Percentiles rank a stretch among this genome's conserved stretches.
Evolutionary conservation across 1,140 invertebrate species (phyloP).

Genomic region (Neoseiulus cucumeris): DNA sequence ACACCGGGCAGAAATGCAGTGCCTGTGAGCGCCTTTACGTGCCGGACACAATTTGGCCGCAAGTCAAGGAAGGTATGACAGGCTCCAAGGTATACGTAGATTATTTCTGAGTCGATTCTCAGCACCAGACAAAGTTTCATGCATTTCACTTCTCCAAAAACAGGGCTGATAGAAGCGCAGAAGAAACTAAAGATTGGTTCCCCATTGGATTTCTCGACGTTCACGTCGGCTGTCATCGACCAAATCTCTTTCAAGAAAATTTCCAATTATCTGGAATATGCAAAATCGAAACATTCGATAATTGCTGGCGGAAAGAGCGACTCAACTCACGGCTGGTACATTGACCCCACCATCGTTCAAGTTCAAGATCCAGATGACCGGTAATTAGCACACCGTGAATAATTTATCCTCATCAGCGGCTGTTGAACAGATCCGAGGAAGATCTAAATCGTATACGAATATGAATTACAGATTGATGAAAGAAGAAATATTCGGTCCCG

Average conservation of each 20-base stretch:
- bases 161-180: conserved; percentile 42
- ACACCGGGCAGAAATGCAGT: conserved; percentile 92
- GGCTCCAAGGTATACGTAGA: not conserved
- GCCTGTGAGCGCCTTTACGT: conserved; percentile 91
- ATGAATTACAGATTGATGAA: conserved; percentile 47
- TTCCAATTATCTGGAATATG: conserved; percentile 69
- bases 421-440: no score
- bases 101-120: not conserved
- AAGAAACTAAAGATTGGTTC: conserved; percentile 63
- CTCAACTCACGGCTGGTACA: conserved; percentile 67
- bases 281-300: conserved; percentile 59
- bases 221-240: conserved; percentile 89
- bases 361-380: conserved; percentile 58
- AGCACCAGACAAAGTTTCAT: conserved; percentile 1
- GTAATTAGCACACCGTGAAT: not conserved
- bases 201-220: conserved; percentile 55
- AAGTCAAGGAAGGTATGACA: conserved; percentile 33
- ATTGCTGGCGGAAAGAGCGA: conserved; percentile 73
- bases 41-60: conserved; percentile 67
- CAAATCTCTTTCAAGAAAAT: conserved; percentile 76
- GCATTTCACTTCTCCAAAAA: conserved; percentile 29
- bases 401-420: not conserved
- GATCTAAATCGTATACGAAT: no score
- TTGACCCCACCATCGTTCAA: conserved; percentile 83
- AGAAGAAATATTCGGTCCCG: conserved; percentile 96